These are phyloP conservation scores for Diuraphis noxia DNA, from an alignment of 1,140 invertebrate genomes.

Conservation along the genomic window DNA sequence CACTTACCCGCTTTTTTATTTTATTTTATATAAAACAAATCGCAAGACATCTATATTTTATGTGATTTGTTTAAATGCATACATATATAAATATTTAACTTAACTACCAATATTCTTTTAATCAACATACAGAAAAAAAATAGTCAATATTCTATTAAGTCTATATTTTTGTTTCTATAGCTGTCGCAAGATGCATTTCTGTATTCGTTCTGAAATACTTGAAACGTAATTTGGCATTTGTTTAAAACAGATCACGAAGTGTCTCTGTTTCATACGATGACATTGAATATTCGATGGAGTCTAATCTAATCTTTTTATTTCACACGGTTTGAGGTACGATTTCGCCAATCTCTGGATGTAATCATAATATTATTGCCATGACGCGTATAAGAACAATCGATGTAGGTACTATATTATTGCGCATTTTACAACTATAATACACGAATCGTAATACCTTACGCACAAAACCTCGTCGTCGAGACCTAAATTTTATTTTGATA, in stretches of 20 bases:
- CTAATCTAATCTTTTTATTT: background rate
- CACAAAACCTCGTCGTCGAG: background rate
- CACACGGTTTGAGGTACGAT: background rate
- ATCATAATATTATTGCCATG: background rate
- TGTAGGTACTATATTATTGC: background rate
- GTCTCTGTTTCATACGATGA: background rate
- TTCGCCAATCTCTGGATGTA: background rate
- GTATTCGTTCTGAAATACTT: background rate
- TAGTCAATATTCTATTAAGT: too few relatives aligned
- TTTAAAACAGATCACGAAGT: background rate
- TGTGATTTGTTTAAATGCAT: too few relatives aligned
- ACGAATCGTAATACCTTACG: background rate
- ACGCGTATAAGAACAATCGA: background rate
- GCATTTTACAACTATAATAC: background rate
- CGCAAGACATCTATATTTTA: too few relatives aligned
- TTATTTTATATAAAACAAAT: too few relatives aligned
- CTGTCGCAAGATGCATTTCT: background rate
- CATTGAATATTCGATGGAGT: background rate
- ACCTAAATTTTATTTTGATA: background rate
- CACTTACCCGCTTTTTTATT: too few relatives aligned
- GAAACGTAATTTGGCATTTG: background rate
- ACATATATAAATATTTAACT: background rate
- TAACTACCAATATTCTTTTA: too few relatives aligned
- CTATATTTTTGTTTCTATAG: background rate
- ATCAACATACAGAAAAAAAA: too few relatives aligned